A percentile compares a stretch with the other conserved stretches of the same genome.
Conservation (phyloP, 2,113 vertebrate species). For the Bufo bufo region DNA sequence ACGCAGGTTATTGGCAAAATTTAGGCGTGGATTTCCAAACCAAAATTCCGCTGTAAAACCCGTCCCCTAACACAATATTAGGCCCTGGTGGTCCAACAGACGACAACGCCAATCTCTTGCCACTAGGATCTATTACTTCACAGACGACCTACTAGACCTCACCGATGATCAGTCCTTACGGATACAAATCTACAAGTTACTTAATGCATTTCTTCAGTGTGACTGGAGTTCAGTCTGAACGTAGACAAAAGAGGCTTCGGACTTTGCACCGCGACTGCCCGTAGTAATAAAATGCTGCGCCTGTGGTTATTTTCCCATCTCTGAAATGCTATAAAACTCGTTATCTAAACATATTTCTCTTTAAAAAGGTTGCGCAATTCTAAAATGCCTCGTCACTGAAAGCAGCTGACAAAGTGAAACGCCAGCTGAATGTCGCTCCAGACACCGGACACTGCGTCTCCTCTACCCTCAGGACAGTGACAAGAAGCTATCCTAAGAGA, state of each 20-base stretch:
- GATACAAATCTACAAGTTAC: neutral
- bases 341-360: constrained; percentile 49
- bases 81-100: no score
- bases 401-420: constrained; percentile 19
- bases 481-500: neutral
- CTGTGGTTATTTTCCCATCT: neutral
- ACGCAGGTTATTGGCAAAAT: no score
- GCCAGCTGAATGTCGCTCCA: neutral
- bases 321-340: constrained; percentile 40
- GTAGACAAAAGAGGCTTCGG: neutral
- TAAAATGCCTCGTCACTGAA: constrained; percentile 23
- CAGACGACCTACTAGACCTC: neutral
- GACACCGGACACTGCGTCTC: neutral
- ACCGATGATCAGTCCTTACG: neutral
- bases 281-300: constrained; percentile 25
- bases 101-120: no score
- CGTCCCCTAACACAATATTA: no score
- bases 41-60: no score
- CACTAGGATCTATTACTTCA: no score
- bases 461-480: constrained; percentile 29
- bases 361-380: constrained; percentile 42
- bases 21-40: no score
- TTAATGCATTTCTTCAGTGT: neutral
- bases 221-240: neutral
- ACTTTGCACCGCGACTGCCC: constrained; percentile 38